phyloP scores from a whole-genome alignment of 2,888 invertebrate genomes.

The Lydus trimaculatus region DNA sequence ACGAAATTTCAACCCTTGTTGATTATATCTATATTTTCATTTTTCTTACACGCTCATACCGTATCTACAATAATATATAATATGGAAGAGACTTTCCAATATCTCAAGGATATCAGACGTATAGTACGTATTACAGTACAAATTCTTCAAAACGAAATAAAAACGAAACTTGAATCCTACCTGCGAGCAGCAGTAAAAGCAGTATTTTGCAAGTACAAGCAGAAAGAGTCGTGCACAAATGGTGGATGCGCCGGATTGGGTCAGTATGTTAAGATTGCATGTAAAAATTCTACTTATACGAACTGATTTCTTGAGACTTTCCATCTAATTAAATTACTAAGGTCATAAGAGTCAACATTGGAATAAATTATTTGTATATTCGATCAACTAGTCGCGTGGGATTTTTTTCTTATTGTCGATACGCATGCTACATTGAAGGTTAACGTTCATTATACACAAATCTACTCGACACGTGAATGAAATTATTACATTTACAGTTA shows the following conservation, averaged over 20 bases:
- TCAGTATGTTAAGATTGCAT: not conserved
- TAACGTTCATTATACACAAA: not conserved
- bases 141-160: constrained; percentile 45
- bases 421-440: not conserved
- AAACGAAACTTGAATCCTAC: too few relatives aligned
- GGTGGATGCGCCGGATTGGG: not conserved
- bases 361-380: not conserved
- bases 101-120: constrained; percentile 51
- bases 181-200: not conserved
- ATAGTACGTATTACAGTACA: constrained; percentile 49
- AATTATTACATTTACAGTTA: too few relatives aligned
- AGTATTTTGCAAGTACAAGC: not conserved
- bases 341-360: not conserved
- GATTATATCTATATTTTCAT: not conserved
- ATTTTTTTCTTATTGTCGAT: not conserved
- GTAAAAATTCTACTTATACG: not conserved
- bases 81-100: constrained; percentile 43
- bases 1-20: constrained; percentile 38
- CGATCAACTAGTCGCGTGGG: not conserved
- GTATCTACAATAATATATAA: constrained; percentile 26
- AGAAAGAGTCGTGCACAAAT: not conserved
- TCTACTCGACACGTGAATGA: too few relatives aligned
- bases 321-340: not conserved
- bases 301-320: not conserved
- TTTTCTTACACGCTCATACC: not conserved